Evolutionary conservation across 2,888 invertebrate genomes (phyloP), one percentile per base, ranked within the genome.

Genomic region (Terebella lapidaria): DNA sequence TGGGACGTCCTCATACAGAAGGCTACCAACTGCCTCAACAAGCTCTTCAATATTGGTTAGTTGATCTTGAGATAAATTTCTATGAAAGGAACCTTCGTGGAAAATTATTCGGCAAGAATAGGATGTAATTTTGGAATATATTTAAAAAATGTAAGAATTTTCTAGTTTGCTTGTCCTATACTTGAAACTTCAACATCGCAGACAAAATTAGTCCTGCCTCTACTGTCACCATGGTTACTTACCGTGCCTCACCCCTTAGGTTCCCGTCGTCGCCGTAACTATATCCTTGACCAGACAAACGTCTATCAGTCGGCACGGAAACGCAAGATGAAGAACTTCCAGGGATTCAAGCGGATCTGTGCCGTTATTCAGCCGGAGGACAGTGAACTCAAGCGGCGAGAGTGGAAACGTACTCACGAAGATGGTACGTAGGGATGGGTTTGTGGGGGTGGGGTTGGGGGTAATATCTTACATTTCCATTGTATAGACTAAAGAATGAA

Each of bases 241-340:
- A n/a, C n/a, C n/a, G 42, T 35, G 10, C 42, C 10, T 35, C 42
- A 35, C 42, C 42, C n/a, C n/a, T 35, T 35, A 35, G 42, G 42
- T 15, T 35, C 42, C 10, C 42, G 42, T 35, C 28, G 77, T 45
- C 86, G 90, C 72, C 86, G 95, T 74, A 95, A 97, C 84, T 95
- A 89, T 83, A 94, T 97, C 74, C 85, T 97, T 71, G 97, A 97
- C 84, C 94, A 95, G 92, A 92, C 94, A 83, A 96, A 97, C 87
- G 92, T 94, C 79, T 92, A 92, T 86, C 89, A 92, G 83, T 90
- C 93, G 82, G 92, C 91, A 77, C 92, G 96, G 84, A 89, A 91
- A 82, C 90, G 94, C 84, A 96, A 96, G 87, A 89, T 97, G 89
- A 88, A 90, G 83, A 89, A 90, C 82, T 97, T 95, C 86, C 88